Evolutionary conservation across 2,797 vertebrate genomes (phyloP).

Genomic region (Amphiprion clarkii): DNA sequence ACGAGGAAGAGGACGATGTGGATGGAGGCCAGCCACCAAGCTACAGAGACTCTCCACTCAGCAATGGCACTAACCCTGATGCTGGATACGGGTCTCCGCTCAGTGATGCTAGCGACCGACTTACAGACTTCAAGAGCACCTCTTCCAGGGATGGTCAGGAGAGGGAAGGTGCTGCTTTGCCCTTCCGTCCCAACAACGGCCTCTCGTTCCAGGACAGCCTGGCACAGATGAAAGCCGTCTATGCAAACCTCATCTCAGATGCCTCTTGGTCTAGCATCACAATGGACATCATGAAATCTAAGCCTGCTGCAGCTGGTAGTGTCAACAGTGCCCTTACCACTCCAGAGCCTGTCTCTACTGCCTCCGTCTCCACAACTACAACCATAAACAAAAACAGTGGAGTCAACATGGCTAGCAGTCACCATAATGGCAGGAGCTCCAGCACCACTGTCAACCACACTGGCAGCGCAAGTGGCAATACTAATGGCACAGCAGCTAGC

Average conservation of each 20-base stretch:
- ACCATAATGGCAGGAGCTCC: constrained; percentile 85
- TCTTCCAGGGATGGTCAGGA: constrained; percentile 93
- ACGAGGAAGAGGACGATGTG: constrained; percentile 88
- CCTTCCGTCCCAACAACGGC: constrained; percentile 84
- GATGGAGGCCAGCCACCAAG: constrained; percentile 93
- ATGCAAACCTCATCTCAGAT: constrained; percentile 98
- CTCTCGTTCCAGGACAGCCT: constrained; percentile 97
- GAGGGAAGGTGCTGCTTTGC: constrained; percentile 86
- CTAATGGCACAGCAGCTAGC: constrained; percentile 75
- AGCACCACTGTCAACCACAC: constrained; percentile 86
- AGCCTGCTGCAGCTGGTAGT: constrained; percentile 87
- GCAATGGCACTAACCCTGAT: constrained; percentile 96
- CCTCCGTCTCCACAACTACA: constrained; percentile 77
- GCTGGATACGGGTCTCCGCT: constrained; percentile 96
- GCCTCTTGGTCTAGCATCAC: constrained; percentile 98
- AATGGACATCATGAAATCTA: constrained; percentile 93
- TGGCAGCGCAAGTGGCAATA: constrained; percentile 69
- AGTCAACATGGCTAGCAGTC: constrained; percentile 79
- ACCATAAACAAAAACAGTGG: constrained; percentile 82
- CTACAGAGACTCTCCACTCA: constrained; percentile 97
- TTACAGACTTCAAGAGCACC: constrained; percentile 94
- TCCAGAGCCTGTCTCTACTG: constrained; percentile 67
- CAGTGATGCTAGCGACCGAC: constrained; percentile 95
- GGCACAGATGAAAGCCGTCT: constrained; percentile 99
- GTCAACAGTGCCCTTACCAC: constrained; percentile 78